Percentiles rank a stretch among this genome's conserved stretches.
phyloP scores from a whole-genome alignment of 2,113 vertebrate genomes.

The Spilogale gracilis region DNA sequence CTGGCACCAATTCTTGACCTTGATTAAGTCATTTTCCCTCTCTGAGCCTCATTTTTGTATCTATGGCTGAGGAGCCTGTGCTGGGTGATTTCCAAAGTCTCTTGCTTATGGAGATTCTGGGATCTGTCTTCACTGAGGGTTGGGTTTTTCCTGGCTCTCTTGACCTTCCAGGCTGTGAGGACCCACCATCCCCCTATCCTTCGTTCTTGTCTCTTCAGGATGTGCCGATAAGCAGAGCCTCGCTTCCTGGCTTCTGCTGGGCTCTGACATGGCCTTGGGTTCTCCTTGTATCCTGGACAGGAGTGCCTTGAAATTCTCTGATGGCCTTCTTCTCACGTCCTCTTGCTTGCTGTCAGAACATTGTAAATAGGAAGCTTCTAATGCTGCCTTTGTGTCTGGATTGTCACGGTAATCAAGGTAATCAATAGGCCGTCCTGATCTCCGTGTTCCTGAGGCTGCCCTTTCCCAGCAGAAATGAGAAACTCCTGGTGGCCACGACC shows the following conservation, averaged over 20 bases:
- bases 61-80: background rate
- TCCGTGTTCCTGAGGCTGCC: background rate
- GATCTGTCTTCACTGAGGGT: background rate
- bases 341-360: slow-evolving; percentile 58
- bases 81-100: background rate
- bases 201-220: too few species aligned
- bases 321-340: slow-evolving; percentile 12
- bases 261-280: background rate
- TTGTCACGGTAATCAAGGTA: background rate
- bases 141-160: background rate
- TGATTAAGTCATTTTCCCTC: background rate
- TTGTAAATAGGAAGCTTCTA: slow-evolving; percentile 28
- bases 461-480: background rate
- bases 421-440: background rate
- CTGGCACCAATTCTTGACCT: background rate
- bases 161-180: background rate
- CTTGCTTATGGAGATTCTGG: background rate
- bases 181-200: too few species aligned
- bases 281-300: slow-evolving; percentile 29
- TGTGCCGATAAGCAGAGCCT: background rate
- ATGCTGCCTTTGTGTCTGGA: background rate
- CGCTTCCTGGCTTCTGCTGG: background rate
- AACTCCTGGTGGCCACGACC: too few species aligned
- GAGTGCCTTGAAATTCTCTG: slow-evolving; percentile 40
- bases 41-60: background rate